Percentiles rank a stretch among this genome's conserved stretches.
Evolutionary conservation across 2,888 invertebrate species (phyloP).

Genomic region (Gymnocheta viridis): DNA sequence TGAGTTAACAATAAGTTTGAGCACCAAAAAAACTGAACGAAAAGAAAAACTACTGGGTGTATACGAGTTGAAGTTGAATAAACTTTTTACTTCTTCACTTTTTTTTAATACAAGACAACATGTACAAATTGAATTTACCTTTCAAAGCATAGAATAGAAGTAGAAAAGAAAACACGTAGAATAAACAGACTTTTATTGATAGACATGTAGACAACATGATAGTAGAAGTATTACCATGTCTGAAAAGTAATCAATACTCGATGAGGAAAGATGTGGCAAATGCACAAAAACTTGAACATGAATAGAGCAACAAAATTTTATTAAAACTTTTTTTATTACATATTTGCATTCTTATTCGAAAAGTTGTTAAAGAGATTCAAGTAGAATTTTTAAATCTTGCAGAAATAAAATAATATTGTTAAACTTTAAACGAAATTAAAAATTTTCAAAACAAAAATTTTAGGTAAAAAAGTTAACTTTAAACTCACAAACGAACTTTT

Average conservation of each 20-base stretch:
- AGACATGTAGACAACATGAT: conserved; percentile 59
- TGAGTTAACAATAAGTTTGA: conserved; percentile 61
- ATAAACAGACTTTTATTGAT: conserved; percentile 58
- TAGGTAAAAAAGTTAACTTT: neutral
- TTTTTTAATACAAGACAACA: conserved; percentile 24
- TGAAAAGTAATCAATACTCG: conserved; percentile 61
- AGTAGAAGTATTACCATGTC: conserved; percentile 50
- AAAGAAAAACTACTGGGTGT: neutral
- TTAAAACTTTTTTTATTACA: neutral
- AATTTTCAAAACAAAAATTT: neutral
- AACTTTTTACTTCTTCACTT: conserved; percentile 33
- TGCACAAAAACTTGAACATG: conserved; percentile 8
- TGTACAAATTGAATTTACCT: conserved; percentile 59
- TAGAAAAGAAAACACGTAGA: neutral
- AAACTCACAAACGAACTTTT: no score
- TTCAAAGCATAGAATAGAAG: conserved; percentile 16
- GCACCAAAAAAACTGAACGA: conserved; percentile 18
- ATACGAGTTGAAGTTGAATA: conserved; percentile 56
- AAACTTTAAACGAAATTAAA: neutral
- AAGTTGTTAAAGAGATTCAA: neutral
- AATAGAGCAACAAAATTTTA: conserved; percentile 10
- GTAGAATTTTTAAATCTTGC: neutral
- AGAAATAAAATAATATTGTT: no score
- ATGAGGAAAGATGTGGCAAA: conserved; percentile 50
- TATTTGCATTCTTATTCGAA: neutral